Base-by-base conservation (phyloP, 1,140 invertebrate genomes). In the Protaetia brevitarsis region DNA sequence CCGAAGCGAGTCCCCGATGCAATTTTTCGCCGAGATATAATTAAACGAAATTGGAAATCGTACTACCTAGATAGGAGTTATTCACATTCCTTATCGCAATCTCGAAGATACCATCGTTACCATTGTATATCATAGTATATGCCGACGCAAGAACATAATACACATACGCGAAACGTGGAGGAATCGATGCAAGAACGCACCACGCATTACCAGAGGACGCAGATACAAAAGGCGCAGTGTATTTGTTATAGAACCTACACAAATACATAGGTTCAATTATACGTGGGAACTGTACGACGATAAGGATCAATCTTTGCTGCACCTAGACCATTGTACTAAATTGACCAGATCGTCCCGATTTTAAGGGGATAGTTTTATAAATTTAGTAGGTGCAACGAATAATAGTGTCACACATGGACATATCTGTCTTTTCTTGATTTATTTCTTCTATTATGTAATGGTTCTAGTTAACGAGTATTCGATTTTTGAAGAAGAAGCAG, bases 81-180 rank as follows among this genome's bases (percentile, higher is more conserved):
- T 45, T 45, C 41, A 45, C n/a, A 13, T 5, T 21, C n/a, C 41
- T 45, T 45, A 45, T 45, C 41, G 41, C 16, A 16, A 45, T 45
- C 41, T 45, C 41, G 16, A 2, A n/a, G n/a, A 45, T 45, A 45
- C 23, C 23, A 45, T 45, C 41, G 41, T 19, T 21, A 4, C 41
- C 41, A 45, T 45, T 45, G 41, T 45, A 45, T 45, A 45, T 45
- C 41, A 45, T 45, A 45, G 41, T 45, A 8, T 45, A 45, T 23
- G 10, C n/a, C 36, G 7, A 21, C 41, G 41, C n/a, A n/a, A n/a
- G n/a, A n/a, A n/a, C n/a, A n/a, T n/a, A n/a, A n/a, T 45, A 45
- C 13, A 16, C 16, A 4, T 45, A 45, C 0, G 23, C 7, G 16
- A 45, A 8, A 19, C 41, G 41, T n/a, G n/a, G n/a, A n/a, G n/a